Conservation (phyloP, 2,797 vertebrate genomes). For the Chelon auratus region DNA sequence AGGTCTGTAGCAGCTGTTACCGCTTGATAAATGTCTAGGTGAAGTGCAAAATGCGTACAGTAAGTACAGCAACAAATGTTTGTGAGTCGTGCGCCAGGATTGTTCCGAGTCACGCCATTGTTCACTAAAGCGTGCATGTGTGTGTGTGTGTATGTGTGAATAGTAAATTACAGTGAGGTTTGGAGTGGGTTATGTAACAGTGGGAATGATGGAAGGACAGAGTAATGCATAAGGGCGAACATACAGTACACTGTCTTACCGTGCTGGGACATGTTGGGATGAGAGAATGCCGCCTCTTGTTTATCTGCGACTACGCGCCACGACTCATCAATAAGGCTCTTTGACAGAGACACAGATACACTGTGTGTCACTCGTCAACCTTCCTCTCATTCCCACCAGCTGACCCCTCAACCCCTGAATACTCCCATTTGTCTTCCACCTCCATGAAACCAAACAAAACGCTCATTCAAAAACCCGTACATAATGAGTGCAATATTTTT, state of each 20-base stretch:
- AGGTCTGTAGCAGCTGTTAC: conserved; percentile 47
- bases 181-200: conserved; percentile 59
- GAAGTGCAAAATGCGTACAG: conserved; percentile 10
- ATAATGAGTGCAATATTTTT: conserved; percentile 13
- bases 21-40: conserved; percentile 20
- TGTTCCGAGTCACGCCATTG: conserved; percentile 55
- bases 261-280: conserved; percentile 58
- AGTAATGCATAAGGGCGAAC: conserved; percentile 56
- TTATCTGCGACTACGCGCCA: conserved; percentile 53
- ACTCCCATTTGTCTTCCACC: conserved; percentile 26
- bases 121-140: conserved; percentile 28
- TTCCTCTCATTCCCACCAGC: conserved; percentile 42
- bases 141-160: conserved; percentile 35
- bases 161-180: conserved; percentile 39
- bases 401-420: conserved; percentile 29
- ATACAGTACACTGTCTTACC: conserved; percentile 57
- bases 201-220: conserved; percentile 48
- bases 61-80: conserved; percentile 15
- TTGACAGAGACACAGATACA: conserved; percentile 67
- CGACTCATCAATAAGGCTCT: conserved; percentile 65
- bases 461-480: conserved; percentile 31
- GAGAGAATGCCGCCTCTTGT: conserved; percentile 67
- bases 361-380: conserved; percentile 43
- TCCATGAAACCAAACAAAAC: conserved; percentile 43
- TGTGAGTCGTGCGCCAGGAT: conserved; percentile 31